These are phyloP conservation scores for Augiades crinisus DNA, from an alignment of 2,888 invertebrate genomes.

Conservation along the genomic window DNA sequence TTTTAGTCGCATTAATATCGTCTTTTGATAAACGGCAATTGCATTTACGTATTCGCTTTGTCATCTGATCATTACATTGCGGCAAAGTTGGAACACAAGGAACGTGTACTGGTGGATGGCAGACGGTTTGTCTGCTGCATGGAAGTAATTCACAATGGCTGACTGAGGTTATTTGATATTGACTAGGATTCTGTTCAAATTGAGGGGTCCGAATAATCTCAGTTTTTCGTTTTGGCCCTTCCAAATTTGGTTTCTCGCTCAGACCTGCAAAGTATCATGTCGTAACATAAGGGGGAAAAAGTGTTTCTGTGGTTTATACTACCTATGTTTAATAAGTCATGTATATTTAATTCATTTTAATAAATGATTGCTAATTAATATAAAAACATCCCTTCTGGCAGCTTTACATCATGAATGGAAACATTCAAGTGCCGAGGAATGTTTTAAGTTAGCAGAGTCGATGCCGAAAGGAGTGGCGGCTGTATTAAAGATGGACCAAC, in stretches of 20 bases:
- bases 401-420: too few species aligned
- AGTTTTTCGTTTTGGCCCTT: conserved; percentile 9
- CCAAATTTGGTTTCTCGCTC: conserved; percentile 13
- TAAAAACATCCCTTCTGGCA: too few species aligned
- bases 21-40: background rate
- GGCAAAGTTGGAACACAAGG: too few species aligned
- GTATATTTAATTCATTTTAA: too few species aligned
- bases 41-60: background rate
- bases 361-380: too few species aligned
- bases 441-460: too few species aligned
- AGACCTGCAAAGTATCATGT: conserved; percentile 28
- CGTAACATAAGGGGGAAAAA: too few species aligned
- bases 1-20: background rate
- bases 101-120: background rate
- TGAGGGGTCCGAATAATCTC: conserved; percentile 2
- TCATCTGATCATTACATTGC: background rate
- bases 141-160: conserved; percentile 24
- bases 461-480: too few species aligned
- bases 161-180: conserved; percentile 20
- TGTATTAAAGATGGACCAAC: too few species aligned
- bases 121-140: conserved; percentile 24
- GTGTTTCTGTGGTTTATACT: too few species aligned
- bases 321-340: too few species aligned
- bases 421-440: too few species aligned
- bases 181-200: background rate